phyloP scores from a whole-genome alignment of 2,888 invertebrate genomes.

The Germaria angustata region DNA sequence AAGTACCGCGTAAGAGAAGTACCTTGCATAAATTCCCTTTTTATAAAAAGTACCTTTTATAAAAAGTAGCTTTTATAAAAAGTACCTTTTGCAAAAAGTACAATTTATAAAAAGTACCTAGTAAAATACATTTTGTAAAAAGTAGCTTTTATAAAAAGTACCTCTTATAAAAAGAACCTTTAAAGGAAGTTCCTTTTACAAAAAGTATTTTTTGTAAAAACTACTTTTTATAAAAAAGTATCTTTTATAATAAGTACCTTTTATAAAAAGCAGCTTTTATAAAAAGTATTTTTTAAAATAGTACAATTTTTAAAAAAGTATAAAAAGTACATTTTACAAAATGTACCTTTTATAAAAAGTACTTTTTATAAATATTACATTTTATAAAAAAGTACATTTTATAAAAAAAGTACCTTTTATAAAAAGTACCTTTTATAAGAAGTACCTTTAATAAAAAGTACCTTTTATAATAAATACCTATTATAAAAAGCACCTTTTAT shows the following conservation, averaged over 20 bases:
- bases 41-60: neutral
- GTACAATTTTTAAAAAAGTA: neutral
- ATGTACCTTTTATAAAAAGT: neutral
- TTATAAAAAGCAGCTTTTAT: too few species aligned
- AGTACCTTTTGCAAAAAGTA: too few species aligned
- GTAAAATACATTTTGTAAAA: too few species aligned
- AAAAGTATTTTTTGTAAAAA: neutral
- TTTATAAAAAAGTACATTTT: neutral
- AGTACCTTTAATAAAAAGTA: neutral
- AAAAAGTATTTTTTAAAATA: too few species aligned
- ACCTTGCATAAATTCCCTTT: neutral
- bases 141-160: too few species aligned
- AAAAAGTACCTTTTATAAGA: neutral
- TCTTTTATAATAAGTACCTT: too few species aligned
- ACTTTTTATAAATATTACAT: neutral
- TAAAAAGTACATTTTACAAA: neutral
- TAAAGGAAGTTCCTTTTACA: neutral
- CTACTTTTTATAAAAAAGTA: neutral
- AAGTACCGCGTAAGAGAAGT: neutral
- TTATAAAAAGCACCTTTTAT: neutral
- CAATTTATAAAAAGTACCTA: too few species aligned
- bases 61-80: too few species aligned
- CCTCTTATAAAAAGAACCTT: neutral
- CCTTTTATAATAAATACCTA: neutral
- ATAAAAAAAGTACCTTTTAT: neutral